Evolutionary conservation across 2,113 vertebrate species (phyloP).

Genomic region (Oostethus manadensis): DNA sequence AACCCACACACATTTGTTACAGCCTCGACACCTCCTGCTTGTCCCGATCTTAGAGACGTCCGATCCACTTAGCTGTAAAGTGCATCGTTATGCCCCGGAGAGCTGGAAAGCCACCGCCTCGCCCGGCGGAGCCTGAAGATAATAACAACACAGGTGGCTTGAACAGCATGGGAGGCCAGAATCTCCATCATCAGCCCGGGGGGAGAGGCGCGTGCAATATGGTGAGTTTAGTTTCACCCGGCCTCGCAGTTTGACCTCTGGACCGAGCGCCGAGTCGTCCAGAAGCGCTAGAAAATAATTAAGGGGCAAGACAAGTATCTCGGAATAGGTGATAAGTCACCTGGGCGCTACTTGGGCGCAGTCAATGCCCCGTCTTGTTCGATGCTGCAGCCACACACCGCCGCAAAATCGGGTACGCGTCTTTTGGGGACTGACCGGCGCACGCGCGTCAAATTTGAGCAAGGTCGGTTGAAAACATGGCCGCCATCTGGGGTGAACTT

Average conservation of each 20-base stretch:
- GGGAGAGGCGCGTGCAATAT: constrained; percentile 68
- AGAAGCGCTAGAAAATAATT: constrained; percentile 76
- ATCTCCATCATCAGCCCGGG: constrained; percentile 70
- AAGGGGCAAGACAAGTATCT: constrained; percentile 56
- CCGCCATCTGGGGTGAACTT: too few relatives aligned
- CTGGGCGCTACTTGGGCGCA: background rate
- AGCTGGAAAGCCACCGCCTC: constrained; percentile 49
- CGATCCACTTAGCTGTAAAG: constrained; percentile 47
- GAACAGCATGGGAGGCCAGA: constrained; percentile 63
- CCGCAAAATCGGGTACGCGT: too few relatives aligned
- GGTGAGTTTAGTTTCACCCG: constrained; percentile 76
- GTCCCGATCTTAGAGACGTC: constrained; percentile 24
- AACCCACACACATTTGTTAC: too few relatives aligned
- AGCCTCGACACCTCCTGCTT: background rate
- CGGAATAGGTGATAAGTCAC: constrained; percentile 33
- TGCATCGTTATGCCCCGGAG: constrained; percentile 53
- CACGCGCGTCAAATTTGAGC: too few relatives aligned
- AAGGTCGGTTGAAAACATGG: too few relatives aligned
- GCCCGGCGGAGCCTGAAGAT: constrained; percentile 53
- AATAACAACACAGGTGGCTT: constrained; percentile 76
- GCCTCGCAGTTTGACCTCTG: constrained; percentile 78
- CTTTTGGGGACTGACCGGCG: too few relatives aligned
- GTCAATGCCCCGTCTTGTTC: constrained; percentile 1
- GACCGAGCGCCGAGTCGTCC: constrained; percentile 64
- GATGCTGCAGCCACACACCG: background rate